Base-by-base conservation (phyloP, 2,797 vertebrate genomes). In the Anolis apletophallus region DNA sequence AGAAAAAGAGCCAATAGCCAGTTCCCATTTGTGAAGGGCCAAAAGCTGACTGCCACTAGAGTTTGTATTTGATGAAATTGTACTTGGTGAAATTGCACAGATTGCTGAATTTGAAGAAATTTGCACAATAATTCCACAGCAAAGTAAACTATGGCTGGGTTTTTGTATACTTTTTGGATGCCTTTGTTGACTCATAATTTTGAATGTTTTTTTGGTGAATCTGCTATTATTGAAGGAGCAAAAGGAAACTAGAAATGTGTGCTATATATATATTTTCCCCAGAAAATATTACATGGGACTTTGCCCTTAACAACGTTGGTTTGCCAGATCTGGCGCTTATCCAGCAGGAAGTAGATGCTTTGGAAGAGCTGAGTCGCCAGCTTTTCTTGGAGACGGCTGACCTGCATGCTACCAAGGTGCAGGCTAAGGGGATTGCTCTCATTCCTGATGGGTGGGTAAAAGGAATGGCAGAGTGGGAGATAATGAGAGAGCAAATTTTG, bases 331-430 rank as follows among this genome's bases (percentile, higher is more conserved):
- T 99, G 80, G 97, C 97, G 88, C 95, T 98, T 93, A 98, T 99
- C 93, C 99, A 99, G 94, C 98, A 99, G 95, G 99, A 99, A 94
- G 98, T 99, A 26, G 98, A 99, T 93, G 98, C 98, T 87, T 93
- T 99, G 68, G 99, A 99, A 95, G 99, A 99, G 93, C 92, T 99
- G 89, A 99, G 99, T 94, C 97, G 98, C 52, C 99, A 99, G 91
- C 98, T 99, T 90, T 99, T 99, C 92, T 96, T 99, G 83, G 99
- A 99, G 95, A 99, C 98, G 16, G 98, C 98, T 80, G 98, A 99
- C 91, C 96, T 99, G n/a, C 98, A 99, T 92, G 96, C 98, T 76
- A 99, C 98, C 73, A 99, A 99, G 98, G 99, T 99, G 95, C 85
- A 14, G 36, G 90, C 76, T 79, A 82, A 90, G 82, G 80, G 67